A percentile compares a stretch with the other conserved stretches of the same genome.
Conservation (phyloP, 2,113 vertebrate genomes). For the Thamnaconus septentrionalis region DNA sequence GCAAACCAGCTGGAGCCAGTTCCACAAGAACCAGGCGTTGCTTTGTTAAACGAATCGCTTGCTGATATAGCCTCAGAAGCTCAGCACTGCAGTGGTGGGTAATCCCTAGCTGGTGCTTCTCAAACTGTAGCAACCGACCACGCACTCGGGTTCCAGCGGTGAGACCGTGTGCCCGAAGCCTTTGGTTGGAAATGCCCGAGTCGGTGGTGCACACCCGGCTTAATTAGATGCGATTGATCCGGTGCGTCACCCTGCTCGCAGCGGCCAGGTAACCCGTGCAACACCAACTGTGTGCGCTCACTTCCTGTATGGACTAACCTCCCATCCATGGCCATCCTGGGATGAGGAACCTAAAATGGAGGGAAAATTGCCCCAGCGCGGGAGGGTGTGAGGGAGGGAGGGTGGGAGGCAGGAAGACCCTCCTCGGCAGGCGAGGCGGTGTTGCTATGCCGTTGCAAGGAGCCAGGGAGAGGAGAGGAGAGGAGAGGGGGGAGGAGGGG, state of each 20-base stretch:
- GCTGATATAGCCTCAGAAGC: conserved; percentile 1
- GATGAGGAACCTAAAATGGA: conserved; percentile 69
- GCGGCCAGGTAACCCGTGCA: conserved; percentile 3
- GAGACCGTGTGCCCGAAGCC: no score
- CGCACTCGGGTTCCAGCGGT: no score
- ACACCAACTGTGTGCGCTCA: neutral
- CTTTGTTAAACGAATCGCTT: conserved; percentile 24
- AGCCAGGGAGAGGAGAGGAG: conserved; percentile 26
- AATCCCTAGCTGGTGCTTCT: no score
- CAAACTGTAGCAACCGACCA: no score
- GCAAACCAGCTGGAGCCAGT: neutral
- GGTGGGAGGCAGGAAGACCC: conserved; percentile 40
- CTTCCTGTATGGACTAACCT: conserved; percentile 3
- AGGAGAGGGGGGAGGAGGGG: conserved; percentile 44
- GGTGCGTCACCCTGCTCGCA: conserved; percentile 4
- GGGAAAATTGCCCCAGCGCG: conserved; percentile 61
- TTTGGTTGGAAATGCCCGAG: no score
- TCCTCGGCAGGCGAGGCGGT: conserved; percentile 60
- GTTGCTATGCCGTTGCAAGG: conserved; percentile 73
- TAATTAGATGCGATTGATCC: conserved; percentile 16
- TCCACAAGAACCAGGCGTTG: conserved; percentile 26
- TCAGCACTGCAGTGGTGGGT: neutral
- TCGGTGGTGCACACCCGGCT: conserved; percentile 1
- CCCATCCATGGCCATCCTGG: conserved; percentile 29
- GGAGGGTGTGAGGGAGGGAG: conserved; percentile 31